phyloP scores from a whole-genome alignment of 1,140 invertebrate genomes.

The Aricia agestis region DNA sequence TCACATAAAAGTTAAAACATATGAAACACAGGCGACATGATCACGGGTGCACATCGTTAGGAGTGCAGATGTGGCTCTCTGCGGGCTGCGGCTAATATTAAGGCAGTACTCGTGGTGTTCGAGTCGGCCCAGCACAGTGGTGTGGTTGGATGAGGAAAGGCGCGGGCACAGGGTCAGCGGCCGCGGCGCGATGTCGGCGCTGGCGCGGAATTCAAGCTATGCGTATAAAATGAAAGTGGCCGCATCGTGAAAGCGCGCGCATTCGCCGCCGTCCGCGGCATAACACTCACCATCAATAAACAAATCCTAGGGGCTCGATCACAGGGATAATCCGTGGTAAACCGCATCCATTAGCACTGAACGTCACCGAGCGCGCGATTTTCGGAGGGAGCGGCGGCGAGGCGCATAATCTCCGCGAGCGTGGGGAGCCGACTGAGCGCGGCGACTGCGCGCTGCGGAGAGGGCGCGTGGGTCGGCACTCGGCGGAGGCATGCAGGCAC shows the following conservation, averaged over 20 bases:
- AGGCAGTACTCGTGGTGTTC: slow-evolving; percentile 6
- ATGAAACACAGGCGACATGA: background rate
- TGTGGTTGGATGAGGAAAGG: slow-evolving; percentile 52
- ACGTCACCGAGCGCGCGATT: slow-evolving; percentile 59
- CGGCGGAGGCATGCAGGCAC: slow-evolving; percentile 68
- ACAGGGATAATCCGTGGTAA: slow-evolving; percentile 49
- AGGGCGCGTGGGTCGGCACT: slow-evolving; percentile 68
- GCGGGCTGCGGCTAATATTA: background rate
- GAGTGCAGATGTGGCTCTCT: background rate
- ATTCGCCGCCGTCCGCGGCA: slow-evolving; percentile 44
- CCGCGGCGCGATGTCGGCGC: slow-evolving; percentile 62
- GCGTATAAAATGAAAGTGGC: slow-evolving; percentile 74
- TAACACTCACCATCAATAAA: slow-evolving; percentile 68
- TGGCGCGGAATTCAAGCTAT: slow-evolving; percentile 71
- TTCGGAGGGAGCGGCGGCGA: slow-evolving; percentile 37
- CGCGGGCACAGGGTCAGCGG: slow-evolving; percentile 69
- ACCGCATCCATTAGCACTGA: slow-evolving; percentile 70
- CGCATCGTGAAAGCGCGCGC: slow-evolving; percentile 73
- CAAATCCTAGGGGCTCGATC: slow-evolving; percentile 51
- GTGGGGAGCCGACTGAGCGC: slow-evolving; percentile 57
- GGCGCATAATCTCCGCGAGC: slow-evolving; percentile 50
- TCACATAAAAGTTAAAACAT: background rate
- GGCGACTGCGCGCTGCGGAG: slow-evolving; percentile 43
- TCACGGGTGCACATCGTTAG: background rate
- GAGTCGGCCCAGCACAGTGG: slow-evolving; percentile 34